These are phyloP conservation scores for Strigamia crassipes DNA, from an alignment of 2,888 invertebrate species.

Conservation along the genomic window DNA sequence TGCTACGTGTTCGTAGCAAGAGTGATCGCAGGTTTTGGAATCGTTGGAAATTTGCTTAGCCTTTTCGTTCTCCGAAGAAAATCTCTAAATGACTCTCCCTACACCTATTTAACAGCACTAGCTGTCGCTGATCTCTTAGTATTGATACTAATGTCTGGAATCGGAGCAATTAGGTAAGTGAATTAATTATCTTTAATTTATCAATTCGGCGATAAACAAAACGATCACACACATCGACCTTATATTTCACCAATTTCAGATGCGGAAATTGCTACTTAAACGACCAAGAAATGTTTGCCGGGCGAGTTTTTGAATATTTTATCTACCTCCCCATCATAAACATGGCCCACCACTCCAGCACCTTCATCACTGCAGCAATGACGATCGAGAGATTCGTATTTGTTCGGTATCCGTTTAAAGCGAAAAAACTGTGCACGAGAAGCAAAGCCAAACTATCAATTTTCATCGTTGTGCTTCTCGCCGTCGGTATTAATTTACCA, in stretches of 20 bases:
- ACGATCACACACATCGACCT: background rate
- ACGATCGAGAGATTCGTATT: conserved; percentile 45
- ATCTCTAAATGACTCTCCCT: conserved; percentile 43
- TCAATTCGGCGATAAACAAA: background rate
- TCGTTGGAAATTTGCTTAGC: conserved; percentile 28
- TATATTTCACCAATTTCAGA: background rate
- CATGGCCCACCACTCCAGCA: conserved; percentile 37
- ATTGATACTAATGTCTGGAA: conserved; percentile 11
- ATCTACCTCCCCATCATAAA: conserved; percentile 43
- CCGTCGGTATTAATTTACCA: conserved; percentile 30
- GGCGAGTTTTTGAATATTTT: conserved; percentile 15
- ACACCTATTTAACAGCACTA: conserved; percentile 41
- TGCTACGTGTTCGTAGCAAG: conserved; percentile 53
- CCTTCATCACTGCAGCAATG: conserved; percentile 33
- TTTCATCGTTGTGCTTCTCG: background rate
- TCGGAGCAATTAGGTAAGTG: conserved; percentile 42
- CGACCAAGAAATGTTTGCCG: background rate
- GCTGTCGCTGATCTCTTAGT: conserved; percentile 41
- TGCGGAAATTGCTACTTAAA: conserved; percentile 25
- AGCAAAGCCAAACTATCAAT: background rate
- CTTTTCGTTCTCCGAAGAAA: conserved; percentile 19
- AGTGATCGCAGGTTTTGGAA: conserved; percentile 11
- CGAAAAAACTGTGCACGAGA: conserved; percentile 1
- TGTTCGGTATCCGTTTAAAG: conserved; percentile 42
- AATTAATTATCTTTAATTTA: background rate